Evolutionary conservation across 30 jellyfish, hydroid and myxozoan species (phyloP).

Genomic region (Sanderia malayensis): DNA sequence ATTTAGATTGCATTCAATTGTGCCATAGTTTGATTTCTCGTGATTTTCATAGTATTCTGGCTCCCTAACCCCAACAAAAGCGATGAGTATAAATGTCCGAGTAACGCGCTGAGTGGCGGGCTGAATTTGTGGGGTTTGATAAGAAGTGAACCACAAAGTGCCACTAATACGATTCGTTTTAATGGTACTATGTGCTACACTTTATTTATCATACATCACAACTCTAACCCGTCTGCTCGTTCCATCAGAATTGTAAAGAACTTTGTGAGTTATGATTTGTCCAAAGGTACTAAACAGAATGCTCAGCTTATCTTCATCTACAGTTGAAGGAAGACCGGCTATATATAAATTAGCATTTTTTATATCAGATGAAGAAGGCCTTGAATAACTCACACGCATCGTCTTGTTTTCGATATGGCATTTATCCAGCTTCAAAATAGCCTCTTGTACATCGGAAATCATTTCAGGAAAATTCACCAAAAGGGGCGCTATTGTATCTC

Average conservation of each 20-base stretch:
- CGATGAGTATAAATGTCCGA: no score
- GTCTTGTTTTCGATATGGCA: constrained; percentile 75
- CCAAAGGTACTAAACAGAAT: constrained; percentile 89
- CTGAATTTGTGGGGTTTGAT: constrained; percentile 37
- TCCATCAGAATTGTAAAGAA: constrained; percentile 69
- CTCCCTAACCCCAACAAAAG: no score
- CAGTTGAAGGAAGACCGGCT: constrained; percentile 87
- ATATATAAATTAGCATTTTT: constrained; percentile 93
- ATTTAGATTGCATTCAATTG: no score
- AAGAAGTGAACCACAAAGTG: constrained; percentile 44
- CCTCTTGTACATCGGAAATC: constrained; percentile 88
- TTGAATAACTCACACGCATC: constrained; percentile 94
- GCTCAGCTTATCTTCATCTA: constrained; percentile 78
- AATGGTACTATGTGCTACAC: constrained; percentile 89
- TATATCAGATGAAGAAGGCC: constrained; percentile 93
- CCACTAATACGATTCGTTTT: constrained; percentile 93
- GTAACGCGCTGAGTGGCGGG: constrained; percentile 41
- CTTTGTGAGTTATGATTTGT: constrained; percentile 86
- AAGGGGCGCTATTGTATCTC: no score
- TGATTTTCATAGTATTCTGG: no score
- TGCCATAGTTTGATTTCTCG: no score
- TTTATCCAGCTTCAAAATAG: constrained; percentile 84
- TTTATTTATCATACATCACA: constrained; percentile 80
- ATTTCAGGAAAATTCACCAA: no score
- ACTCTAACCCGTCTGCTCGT: constrained; percentile 93